Evolutionary conservation across 2,888 invertebrate genomes (phyloP).

Genomic region (Tribolium freemani): DNA sequence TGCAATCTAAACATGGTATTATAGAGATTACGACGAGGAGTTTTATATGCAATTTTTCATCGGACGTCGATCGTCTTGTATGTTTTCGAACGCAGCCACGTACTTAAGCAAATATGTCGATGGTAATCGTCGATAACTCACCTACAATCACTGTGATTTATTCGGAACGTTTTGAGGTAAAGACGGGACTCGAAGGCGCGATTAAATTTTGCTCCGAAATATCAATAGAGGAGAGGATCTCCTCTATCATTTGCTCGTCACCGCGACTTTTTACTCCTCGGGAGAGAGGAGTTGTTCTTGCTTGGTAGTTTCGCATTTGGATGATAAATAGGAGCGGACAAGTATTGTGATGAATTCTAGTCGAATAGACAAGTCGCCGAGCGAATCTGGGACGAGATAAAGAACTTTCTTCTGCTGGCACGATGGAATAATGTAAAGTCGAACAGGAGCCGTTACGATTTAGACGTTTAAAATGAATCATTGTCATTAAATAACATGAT

Average conservation of each 20-base stretch:
- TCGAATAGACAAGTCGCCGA: constrained; percentile 37
- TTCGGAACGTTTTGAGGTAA: constrained; percentile 35
- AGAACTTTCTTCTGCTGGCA: constrained; percentile 22
- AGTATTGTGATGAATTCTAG: constrained; percentile 48
- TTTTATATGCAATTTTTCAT: constrained; percentile 51
- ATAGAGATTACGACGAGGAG: constrained; percentile 45
- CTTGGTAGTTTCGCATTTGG: constrained; percentile 39
- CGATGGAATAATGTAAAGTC: constrained; percentile 38
- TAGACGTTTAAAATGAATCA: constrained; percentile 50
- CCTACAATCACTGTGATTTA: constrained; percentile 48
- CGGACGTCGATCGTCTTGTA: constrained; percentile 14
- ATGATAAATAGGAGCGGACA: constrained; percentile 50
- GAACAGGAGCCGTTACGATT: constrained; percentile 44
- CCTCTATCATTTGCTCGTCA: background rate
- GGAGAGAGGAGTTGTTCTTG: constrained; percentile 31
- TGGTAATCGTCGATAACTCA: constrained; percentile 49
- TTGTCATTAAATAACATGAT: constrained; percentile 52
- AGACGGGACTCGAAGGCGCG: constrained; percentile 22
- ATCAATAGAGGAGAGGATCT: constrained; percentile 11
- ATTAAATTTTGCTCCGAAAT: constrained; percentile 15
- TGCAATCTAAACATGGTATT: constrained; percentile 49
- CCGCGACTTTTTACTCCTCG: background rate
- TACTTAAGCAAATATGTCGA: constrained; percentile 34
- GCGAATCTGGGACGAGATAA: constrained; percentile 19
- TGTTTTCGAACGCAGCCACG: constrained; percentile 24